Percentiles rank a stretch among this genome's conserved stretches.
phyloP scores from a whole-genome alignment of 2,797 vertebrate genomes.

The Brachyalestes nurse region DNA sequence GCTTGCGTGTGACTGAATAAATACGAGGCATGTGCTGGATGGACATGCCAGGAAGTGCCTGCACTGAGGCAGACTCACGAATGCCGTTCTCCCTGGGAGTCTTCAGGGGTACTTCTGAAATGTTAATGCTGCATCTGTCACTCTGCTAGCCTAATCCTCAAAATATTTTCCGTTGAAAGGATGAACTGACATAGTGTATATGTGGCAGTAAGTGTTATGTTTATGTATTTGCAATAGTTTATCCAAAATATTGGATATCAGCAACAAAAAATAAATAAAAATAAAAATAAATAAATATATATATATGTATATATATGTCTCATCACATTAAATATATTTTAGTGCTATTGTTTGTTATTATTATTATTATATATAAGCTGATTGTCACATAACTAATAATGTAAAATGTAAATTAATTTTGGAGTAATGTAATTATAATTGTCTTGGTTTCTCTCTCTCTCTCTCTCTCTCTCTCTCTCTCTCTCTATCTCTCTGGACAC shows the following conservation, averaged over 20 bases:
- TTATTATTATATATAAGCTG: no score
- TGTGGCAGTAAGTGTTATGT: not conserved
- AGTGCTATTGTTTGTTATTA: no score
- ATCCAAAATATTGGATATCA: no score
- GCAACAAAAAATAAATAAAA: no score
- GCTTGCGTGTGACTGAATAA: slow-evolving; percentile 16
- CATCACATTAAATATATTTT: no score
- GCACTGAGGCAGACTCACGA: not conserved
- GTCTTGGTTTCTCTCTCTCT: not conserved
- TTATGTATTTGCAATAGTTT: no score
- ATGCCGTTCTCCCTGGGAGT: slow-evolving; percentile 27
- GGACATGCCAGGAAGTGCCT: slow-evolving; percentile 9
- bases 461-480: not conserved
- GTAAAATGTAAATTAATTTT: no score
- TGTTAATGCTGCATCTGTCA: slow-evolving; percentile 37
- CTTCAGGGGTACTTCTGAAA: slow-evolving; percentile 33
- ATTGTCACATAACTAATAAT: no score
- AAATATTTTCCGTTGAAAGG: slow-evolving; percentile 7
- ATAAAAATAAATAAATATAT: no score
- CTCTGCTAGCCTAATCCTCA: not conserved
- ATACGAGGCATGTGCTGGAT: slow-evolving; percentile 14
- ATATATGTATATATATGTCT: no score
- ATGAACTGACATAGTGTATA: not conserved
- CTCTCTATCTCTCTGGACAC: slow-evolving; percentile 38
- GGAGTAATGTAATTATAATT: no score